Conservation (phyloP, 2,797 vertebrate species). For the Anguilla pacifica region DNA sequence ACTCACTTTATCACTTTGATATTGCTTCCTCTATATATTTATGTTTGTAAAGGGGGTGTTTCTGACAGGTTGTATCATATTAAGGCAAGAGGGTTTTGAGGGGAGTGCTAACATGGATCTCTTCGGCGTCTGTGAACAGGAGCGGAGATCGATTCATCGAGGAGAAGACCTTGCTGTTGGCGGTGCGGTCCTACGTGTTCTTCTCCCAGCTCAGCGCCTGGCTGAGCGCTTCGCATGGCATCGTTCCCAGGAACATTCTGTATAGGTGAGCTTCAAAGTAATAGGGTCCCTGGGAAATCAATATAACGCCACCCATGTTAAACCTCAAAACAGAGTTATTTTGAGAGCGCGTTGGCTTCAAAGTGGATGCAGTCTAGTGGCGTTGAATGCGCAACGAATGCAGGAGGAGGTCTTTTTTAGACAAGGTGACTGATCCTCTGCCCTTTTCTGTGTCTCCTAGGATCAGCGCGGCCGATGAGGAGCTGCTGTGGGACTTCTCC, state of each 20-base stretch:
- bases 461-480: constrained; percentile 93
- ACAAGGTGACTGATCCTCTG: not conserved
- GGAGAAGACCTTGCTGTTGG: constrained; percentile 94
- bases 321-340: not conserved
- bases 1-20: not conserved
- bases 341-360: not conserved
- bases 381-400: no score
- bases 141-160: constrained; percentile 94
- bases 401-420: not conserved
- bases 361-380: no score
- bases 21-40: not conserved
- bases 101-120: not conserved
- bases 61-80: not conserved
- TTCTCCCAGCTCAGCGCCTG: constrained; percentile 99
- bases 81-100: not conserved
- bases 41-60: not conserved
- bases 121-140: constrained; percentile 61
- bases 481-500: constrained; percentile 91
- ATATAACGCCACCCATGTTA: not conserved
- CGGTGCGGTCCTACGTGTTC: constrained; percentile 96
- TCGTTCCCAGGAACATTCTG: constrained; percentile 96
- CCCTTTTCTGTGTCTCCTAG: constrained; percentile 65
- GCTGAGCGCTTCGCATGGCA: constrained; percentile 97
- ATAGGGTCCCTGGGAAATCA: constrained; percentile 7
- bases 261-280: constrained; percentile 82